These are phyloP conservation scores for Macrocentrus cingulum DNA, from an alignment of 1,140 invertebrate species.

Conservation along the genomic window DNA sequence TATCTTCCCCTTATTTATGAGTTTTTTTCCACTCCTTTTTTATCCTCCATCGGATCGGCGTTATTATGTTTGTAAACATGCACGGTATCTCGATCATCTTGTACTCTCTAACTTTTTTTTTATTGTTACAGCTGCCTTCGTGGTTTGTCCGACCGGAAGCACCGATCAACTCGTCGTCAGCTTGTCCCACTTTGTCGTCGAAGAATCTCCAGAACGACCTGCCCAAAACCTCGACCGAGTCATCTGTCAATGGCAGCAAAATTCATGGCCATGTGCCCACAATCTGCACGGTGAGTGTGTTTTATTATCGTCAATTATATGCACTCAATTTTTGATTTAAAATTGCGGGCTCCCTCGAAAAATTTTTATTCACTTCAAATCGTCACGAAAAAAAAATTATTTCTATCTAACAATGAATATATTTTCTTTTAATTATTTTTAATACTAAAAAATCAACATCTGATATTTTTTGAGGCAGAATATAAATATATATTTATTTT, in stretches of 20 bases:
- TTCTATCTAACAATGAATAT: too few species aligned
- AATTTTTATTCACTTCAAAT: too few species aligned
- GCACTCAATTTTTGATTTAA: too few species aligned
- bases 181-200: conserved; percentile 34
- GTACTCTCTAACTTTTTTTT: conserved; percentile 20
- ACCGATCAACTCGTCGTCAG: conserved; percentile 32
- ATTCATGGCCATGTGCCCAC: conserved; percentile 54
- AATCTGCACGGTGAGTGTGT: conserved; percentile 51
- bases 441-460: too few species aligned
- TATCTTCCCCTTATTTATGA: neutral
- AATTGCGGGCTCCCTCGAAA: too few species aligned
- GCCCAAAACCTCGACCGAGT: conserved; percentile 39
- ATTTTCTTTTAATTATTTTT: too few species aligned
- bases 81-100: neutral
- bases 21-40: neutral
- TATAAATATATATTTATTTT: too few species aligned
- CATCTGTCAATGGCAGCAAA: conserved; percentile 36
- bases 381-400: too few species aligned
- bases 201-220: conserved; percentile 37
- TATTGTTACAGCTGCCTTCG: conserved; percentile 47
- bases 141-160: conserved; percentile 51
- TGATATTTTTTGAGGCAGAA: too few species aligned
- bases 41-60: conserved; percentile 10
- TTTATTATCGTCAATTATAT: too few species aligned
- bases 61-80: conserved; percentile 15